Evolutionary conservation across 2,113 vertebrate species (phyloP).

Genomic region (Ictidomys tridecemlineatus): DNA sequence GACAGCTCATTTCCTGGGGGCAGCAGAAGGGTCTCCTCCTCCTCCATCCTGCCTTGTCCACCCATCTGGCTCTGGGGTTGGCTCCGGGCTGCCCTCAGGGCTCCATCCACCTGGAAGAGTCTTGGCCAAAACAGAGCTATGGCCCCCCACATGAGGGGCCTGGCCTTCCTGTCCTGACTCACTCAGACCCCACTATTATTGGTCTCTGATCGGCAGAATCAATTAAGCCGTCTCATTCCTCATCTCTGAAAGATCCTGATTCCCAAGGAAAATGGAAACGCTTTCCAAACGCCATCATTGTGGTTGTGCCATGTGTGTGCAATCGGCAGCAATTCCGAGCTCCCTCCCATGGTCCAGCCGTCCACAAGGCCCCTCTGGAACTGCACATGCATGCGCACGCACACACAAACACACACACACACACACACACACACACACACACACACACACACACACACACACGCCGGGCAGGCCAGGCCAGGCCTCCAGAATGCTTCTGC

Average conservation of each 20-base stretch:
- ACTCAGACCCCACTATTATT: rapidly evolving
- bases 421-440: no score
- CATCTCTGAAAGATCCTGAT: not conserved
- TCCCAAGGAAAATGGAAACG: not conserved
- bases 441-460: not conserved
- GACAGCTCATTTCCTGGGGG: rapidly evolving
- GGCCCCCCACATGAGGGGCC: rapidly evolving
- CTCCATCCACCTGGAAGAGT: rapidly evolving
- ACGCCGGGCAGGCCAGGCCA: rapidly evolving
- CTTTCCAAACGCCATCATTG: not conserved
- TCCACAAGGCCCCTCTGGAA: not conserved
- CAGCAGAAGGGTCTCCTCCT: not conserved
- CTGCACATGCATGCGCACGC: no score
- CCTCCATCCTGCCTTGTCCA: not conserved
- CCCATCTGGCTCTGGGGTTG: not conserved
- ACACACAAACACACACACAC: no score
- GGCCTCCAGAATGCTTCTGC: no score
- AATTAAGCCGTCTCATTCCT: not conserved
- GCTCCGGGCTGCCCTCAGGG: not conserved
- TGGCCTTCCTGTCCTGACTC: not conserved
- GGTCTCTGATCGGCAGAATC: not conserved
- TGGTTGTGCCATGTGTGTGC: not conserved
- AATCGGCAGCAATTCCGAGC: not conserved
- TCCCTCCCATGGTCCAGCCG: not conserved
- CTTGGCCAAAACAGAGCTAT: not conserved